Percentiles rank a stretch among this genome's conserved stretches.
Conservation (phyloP, 30 jellyfish, hydroid and myxozoan species). For the Catostylus mosaicus region DNA sequence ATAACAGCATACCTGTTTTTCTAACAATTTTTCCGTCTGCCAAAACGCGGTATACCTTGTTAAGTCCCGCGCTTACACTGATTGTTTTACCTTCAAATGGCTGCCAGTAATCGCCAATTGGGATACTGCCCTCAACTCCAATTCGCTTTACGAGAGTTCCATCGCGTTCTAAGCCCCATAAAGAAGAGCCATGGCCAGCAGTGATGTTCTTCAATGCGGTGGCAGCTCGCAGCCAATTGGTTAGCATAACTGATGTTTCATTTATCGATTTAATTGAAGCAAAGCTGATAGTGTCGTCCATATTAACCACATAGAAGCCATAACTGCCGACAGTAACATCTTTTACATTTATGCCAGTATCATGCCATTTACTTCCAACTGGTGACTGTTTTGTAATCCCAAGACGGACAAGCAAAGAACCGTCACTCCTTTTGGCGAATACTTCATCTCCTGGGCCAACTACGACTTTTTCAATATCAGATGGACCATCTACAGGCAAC, state of each 20-base stretch:
- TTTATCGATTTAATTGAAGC: not conserved
- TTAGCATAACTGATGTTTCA: not conserved
- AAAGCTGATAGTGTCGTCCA: conserved; percentile 5
- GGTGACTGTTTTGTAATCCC: conserved; percentile 41
- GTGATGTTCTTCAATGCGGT: conserved; percentile 29
- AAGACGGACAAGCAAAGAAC: conserved; percentile 5
- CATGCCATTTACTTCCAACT: conserved; percentile 42
- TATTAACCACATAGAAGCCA: conserved; percentile 33
- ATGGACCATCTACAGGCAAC: conserved; percentile 16
- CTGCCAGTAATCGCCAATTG: conserved; percentile 69
- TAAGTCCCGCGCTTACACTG: conserved; percentile 24
- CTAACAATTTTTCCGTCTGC: conserved; percentile 18
- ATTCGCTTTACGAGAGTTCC: conserved; percentile 59
- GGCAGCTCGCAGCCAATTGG: conserved; percentile 14
- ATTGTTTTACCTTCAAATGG: conserved; percentile 5
- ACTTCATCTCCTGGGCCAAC: conserved; percentile 28
- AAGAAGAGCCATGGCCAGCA: conserved; percentile 74
- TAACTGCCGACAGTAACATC: conserved; percentile 44
- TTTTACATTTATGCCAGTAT: conserved; percentile 1
- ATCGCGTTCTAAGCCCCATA: conserved; percentile 54
- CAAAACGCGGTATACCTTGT: conserved; percentile 12
- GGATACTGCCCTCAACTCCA: conserved; percentile 47
- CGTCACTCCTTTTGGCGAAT: conserved; percentile 8
- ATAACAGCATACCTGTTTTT: not conserved
- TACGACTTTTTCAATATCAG: not conserved